Percentiles rank a stretch among this genome's conserved stretches.
phyloP scores from a whole-genome alignment of 2,888 invertebrate species.

The Hydrotaea diabolus region DNA sequence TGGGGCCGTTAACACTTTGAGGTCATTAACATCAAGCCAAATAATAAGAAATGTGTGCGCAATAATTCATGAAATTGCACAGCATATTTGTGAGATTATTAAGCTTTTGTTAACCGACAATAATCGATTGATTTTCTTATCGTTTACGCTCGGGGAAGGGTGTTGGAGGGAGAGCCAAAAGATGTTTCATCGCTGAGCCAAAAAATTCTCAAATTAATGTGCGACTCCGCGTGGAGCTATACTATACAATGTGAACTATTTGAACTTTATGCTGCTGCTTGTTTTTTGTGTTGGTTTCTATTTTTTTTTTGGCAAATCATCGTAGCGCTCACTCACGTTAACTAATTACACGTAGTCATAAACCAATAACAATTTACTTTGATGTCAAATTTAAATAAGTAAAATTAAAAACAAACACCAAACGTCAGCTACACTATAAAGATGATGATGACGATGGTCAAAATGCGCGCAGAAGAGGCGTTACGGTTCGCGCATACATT shows the following conservation, averaged over 20 bases:
- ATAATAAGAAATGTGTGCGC: neutral
- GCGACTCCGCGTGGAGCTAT: neutral
- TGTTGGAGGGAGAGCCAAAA: neutral
- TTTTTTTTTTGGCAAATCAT: constrained; percentile 1
- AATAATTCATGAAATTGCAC: constrained; percentile 4
- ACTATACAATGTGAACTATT: neutral
- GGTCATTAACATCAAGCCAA: constrained; percentile 14
- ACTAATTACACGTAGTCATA: neutral
- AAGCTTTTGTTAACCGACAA: neutral
- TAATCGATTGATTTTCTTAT: neutral
- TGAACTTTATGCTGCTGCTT: constrained; percentile 5
- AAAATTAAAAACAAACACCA: neutral
- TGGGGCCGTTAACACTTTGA: constrained; percentile 16
- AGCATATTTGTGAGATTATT: neutral
- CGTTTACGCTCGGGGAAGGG: too few species aligned
- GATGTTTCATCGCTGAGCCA: neutral
- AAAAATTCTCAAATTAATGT: neutral
- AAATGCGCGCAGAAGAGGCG: neutral
- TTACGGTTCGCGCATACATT: neutral
- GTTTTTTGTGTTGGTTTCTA: neutral
- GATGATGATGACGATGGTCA: neutral
- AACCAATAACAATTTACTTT: neutral
- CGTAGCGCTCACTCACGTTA: neutral
- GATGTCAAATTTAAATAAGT: constrained; percentile 7
- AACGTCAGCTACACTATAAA: neutral